Evolutionary conservation across 2,797 vertebrate species (phyloP).

Genomic region (Rhinogobio ventralis): DNA sequence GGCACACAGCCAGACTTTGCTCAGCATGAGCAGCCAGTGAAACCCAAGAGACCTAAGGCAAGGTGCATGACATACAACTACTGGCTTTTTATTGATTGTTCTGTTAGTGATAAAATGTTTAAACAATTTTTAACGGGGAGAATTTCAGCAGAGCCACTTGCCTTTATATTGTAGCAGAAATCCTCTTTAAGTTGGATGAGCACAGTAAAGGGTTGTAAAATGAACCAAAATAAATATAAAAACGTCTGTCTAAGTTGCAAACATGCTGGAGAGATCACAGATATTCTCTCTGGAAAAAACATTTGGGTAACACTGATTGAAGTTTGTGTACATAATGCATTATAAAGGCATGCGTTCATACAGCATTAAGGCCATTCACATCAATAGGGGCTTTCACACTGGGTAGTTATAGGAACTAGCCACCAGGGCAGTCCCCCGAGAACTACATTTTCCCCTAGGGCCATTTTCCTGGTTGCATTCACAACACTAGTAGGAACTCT

Average conservation of each 20-base stretch:
- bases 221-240: background rate
- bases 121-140: background rate
- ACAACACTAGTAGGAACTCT: no score
- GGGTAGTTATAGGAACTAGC: no score
- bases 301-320: background rate
- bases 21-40: background rate
- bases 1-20: background rate
- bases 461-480: no score
- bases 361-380: background rate
- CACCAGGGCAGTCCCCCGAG: no score
- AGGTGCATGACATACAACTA: background rate
- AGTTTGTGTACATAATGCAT: background rate
- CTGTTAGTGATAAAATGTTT: background rate
- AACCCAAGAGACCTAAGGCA: background rate
- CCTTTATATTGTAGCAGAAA: background rate
- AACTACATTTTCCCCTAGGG: no score
- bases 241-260: no score
- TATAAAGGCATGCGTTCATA: background rate
- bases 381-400: no score
- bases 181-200: background rate
- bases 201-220: background rate
- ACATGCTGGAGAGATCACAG: background rate
- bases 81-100: slow-evolving; percentile 14
- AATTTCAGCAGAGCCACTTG: slow-evolving; percentile 7
- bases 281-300: background rate